Conservation (phyloP, 2,113 vertebrate genomes). For the Periophthalmus modestus region DNA sequence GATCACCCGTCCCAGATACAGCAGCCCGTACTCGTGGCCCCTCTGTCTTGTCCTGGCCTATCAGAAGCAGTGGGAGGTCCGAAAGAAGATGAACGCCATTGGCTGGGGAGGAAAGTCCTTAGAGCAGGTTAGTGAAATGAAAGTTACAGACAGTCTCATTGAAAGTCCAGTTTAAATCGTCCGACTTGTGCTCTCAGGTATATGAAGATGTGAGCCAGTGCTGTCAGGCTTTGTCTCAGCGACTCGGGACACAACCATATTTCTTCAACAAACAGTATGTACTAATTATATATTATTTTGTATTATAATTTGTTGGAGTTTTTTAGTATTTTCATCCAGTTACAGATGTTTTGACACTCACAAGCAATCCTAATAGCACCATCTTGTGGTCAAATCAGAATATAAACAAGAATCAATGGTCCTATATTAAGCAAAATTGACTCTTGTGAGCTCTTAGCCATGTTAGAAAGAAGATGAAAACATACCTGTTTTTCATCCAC, state of each 20-base stretch:
- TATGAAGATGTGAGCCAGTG: constrained; percentile 96
- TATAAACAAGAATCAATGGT: too few species aligned
- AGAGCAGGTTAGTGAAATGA: constrained; percentile 81
- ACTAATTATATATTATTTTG: neutral
- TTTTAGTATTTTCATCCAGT: neutral
- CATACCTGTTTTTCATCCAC: too few species aligned
- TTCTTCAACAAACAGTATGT: constrained; percentile 98
- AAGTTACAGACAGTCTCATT: too few species aligned
- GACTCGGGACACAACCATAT: constrained; percentile 89
- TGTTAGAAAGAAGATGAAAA: too few species aligned
- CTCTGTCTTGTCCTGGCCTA: constrained; percentile 82
- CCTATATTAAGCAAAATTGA: too few species aligned
- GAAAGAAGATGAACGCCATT: constrained; percentile 94
- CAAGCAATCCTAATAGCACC: neutral
- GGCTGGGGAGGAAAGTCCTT: constrained; percentile 92
- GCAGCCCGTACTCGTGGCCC: constrained; percentile 80
- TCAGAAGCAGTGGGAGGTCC: constrained; percentile 96
- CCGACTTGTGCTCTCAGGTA: constrained; percentile 74
- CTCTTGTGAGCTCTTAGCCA: too few species aligned
- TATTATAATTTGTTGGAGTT: neutral
- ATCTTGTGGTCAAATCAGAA: neutral
- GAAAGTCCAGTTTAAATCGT: neutral
- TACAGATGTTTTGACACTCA: too few species aligned
- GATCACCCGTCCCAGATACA: constrained; percentile 79
- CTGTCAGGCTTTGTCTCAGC: constrained; percentile 92